Evolutionary conservation across 2,113 vertebrate species (phyloP).

Genomic region (Chitala chitala): DNA sequence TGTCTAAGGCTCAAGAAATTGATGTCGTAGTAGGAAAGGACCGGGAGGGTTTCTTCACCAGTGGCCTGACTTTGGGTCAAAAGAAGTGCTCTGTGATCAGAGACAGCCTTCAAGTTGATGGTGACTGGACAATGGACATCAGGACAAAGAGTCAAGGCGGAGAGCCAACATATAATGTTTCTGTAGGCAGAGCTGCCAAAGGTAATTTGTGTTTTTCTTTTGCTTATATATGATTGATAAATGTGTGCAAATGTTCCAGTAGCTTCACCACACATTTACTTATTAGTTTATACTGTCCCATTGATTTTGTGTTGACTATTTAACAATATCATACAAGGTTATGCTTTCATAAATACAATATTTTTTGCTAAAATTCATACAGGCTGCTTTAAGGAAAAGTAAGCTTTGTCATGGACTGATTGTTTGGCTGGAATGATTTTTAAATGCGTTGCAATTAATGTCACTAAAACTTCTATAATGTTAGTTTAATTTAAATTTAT

Average conservation of each 20-base stretch:
- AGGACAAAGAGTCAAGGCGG: slow-evolving; percentile 86
- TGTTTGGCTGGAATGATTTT: no score
- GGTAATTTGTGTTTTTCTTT: slow-evolving; percentile 59
- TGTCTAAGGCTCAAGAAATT: slow-evolving; percentile 77
- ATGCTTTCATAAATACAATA: no score
- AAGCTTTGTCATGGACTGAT: no score
- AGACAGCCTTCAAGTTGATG: slow-evolving; percentile 78
- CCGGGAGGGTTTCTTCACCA: slow-evolving; percentile 88
- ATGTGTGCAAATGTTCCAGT: neutral
- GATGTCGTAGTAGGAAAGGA: slow-evolving; percentile 89
- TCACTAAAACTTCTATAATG: no score
- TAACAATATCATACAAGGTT: no score
- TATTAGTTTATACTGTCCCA: no score
- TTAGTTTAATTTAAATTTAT: no score
- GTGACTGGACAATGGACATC: slow-evolving; percentile 90
- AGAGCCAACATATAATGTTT: slow-evolving; percentile 82
- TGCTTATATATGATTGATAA: neutral
- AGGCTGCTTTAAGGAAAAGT: no score
- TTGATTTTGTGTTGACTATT: no score
- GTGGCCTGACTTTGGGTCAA: slow-evolving; percentile 77
- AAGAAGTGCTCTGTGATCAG: slow-evolving; percentile 92
- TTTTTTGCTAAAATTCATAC: no score
- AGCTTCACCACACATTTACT: no score
- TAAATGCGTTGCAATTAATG: no score
- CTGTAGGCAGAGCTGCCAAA: slow-evolving; percentile 80